phyloP scores from a whole-genome alignment of 1,140 invertebrate genomes.

The Microplitis mediator region DNA sequence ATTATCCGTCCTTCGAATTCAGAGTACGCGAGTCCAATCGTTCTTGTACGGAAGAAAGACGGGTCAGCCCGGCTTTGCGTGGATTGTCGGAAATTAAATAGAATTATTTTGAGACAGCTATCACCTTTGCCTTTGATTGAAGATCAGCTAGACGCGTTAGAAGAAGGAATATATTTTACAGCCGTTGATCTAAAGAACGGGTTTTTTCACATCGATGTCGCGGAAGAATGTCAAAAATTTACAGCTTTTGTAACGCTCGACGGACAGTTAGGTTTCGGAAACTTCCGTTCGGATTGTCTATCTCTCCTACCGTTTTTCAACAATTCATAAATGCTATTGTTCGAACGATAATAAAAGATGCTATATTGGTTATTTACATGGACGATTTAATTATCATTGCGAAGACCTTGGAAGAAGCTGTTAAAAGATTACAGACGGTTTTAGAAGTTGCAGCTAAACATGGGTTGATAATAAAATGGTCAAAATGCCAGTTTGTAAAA shows the following conservation, averaged over 20 bases:
- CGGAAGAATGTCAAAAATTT: slow-evolving; percentile 48
- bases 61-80: slow-evolving; percentile 24
- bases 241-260: slow-evolving; percentile 32
- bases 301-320: slow-evolving; percentile 38
- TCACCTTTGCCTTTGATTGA: slow-evolving; percentile 29
- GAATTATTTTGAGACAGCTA: slow-evolving; percentile 23
- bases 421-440: slow-evolving; percentile 32
- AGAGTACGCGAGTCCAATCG: slow-evolving; percentile 28
- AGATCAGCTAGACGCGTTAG: slow-evolving; percentile 27
- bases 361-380: slow-evolving; percentile 38
- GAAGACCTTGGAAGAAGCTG: slow-evolving; percentile 20
- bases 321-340: slow-evolving; percentile 22
- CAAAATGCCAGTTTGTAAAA: slow-evolving; percentile 23
- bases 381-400: slow-evolving; percentile 46
- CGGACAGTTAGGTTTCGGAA: slow-evolving; percentile 13
- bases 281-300: slow-evolving; percentile 16
- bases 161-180: slow-evolving; percentile 48
- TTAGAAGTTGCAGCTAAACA: slow-evolving; percentile 25
- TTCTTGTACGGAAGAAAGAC: slow-evolving; percentile 29
- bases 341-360: slow-evolving; percentile 26
- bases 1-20: slow-evolving; percentile 18
- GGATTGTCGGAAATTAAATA: slow-evolving; percentile 28
- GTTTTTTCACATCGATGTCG: slow-evolving; percentile 43
- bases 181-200: slow-evolving; percentile 17
- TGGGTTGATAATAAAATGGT: slow-evolving; percentile 28